These are phyloP conservation scores for Paracentrotus lividus DNA, from an alignment of 53 echinoderm and acorn worm species.

Conservation along the genomic window DNA sequence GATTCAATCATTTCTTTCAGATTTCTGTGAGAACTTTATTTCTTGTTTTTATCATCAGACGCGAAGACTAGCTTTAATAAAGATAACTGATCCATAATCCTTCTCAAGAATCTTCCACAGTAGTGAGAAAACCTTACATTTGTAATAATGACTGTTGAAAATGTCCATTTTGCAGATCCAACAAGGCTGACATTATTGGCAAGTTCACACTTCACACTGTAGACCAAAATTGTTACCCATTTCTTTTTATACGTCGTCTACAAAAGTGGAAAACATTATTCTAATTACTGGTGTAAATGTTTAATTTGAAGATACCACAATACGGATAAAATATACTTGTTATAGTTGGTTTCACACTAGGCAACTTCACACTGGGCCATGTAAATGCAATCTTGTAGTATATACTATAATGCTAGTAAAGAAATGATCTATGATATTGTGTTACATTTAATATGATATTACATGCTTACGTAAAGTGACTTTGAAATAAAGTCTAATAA, in stretches of 20 bases:
- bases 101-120: not conserved
- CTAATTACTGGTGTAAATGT: slow-evolving; percentile 11
- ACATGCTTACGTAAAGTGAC: too few relatives aligned
- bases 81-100: not conserved
- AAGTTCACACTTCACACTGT: too few relatives aligned
- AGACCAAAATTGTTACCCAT: too few relatives aligned
- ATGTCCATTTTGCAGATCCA: too few relatives aligned
- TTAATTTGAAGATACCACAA: not conserved
- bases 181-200: too few relatives aligned
- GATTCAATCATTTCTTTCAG: not conserved
- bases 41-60: not conserved
- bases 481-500: too few relatives aligned
- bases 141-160: too few relatives aligned
- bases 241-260: too few relatives aligned
- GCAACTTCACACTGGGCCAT: not conserved
- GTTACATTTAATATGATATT: too few relatives aligned
- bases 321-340: not conserved
- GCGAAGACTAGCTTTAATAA: not conserved
- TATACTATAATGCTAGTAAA: too few relatives aligned
- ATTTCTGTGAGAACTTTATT: not conserved
- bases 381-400: too few relatives aligned
- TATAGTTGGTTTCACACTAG: not conserved
- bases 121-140: not conserved
- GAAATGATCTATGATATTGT: too few relatives aligned
- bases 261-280: not conserved